A percentile compares a stretch with the other conserved stretches of the same genome.
phyloP scores from a whole-genome alignment of 1,140 invertebrate species.

The Listronotus bonariensis region DNA sequence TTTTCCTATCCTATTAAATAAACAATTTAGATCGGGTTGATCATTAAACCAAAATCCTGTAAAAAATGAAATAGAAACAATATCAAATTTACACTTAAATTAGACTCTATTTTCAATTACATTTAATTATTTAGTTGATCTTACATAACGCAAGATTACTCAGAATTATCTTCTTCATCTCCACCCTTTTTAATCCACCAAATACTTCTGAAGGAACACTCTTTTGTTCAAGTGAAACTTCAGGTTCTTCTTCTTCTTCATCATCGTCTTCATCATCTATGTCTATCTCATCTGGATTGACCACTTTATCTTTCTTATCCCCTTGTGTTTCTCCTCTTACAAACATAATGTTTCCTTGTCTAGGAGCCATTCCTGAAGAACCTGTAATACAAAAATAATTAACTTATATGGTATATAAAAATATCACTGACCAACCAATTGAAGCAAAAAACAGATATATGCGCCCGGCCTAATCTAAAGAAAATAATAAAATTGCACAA shows the following conservation, averaged over 20 bases:
- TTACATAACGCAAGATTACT: background rate
- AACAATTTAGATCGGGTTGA: too few species aligned
- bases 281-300: slow-evolving; percentile 94
- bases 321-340: slow-evolving; percentile 86
- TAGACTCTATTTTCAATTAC: too few species aligned
- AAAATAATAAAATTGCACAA: too few species aligned
- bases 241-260: slow-evolving; percentile 68
- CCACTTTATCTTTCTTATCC: slow-evolving; percentile 71
- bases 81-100: too few species aligned
- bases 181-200: slow-evolving; percentile 68
- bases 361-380: slow-evolving; percentile 43
- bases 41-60: too few species aligned
- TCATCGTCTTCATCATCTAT: slow-evolving; percentile 83
- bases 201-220: slow-evolving; percentile 84
- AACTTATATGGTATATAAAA: too few species aligned
- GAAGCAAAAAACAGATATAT: too few species aligned
- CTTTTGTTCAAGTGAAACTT: slow-evolving; percentile 76
- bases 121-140: background rate
- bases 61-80: too few species aligned
- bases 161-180: slow-evolving; percentile 11
- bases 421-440: too few species aligned
- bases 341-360: slow-evolving; percentile 76
- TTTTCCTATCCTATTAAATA: too few species aligned
- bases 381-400: background rate
- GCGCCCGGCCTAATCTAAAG: too few species aligned